Conservation (phyloP, 2,797 vertebrate species). For the Enteromius mattozi region DNA sequence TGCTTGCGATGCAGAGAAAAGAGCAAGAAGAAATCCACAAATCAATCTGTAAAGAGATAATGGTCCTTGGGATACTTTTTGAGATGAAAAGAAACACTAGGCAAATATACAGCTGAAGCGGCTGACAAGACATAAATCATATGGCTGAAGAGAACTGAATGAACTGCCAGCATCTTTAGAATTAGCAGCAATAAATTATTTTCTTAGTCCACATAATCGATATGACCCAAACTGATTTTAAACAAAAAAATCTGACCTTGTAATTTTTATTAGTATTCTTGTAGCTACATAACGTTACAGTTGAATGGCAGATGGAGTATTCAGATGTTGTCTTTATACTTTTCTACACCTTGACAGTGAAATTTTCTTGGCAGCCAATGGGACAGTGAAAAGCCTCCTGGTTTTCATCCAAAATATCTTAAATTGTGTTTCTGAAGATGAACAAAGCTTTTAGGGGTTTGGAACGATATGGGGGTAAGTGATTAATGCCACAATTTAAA, state of each 20-base stretch:
- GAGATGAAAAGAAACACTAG: neutral
- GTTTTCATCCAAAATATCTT: no score
- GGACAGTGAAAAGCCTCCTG: no score
- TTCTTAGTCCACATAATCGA: neutral
- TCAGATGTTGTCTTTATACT: no score
- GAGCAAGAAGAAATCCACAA: neutral
- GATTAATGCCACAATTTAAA: no score
- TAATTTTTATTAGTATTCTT: neutral
- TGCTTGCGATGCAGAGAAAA: neutral
- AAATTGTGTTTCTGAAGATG: no score
- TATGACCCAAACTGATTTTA: neutral
- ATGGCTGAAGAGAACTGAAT: neutral
- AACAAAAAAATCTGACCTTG: neutral
- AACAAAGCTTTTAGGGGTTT: no score
- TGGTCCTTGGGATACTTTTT: neutral
- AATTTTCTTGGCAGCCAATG: no score
- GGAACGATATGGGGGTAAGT: no score
- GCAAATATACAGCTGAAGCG: constrained; percentile 29
- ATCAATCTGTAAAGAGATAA: neutral
- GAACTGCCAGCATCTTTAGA: neutral
- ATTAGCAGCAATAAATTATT: neutral
- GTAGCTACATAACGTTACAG: no score
- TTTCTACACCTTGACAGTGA: no score
- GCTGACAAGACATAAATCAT: neutral
- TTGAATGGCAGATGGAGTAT: no score